A percentile compares a stretch with the other conserved stretches of the same genome.
phyloP scores from a whole-genome alignment of 1,140 invertebrate genomes.

The Babylonia areolata region DNA sequence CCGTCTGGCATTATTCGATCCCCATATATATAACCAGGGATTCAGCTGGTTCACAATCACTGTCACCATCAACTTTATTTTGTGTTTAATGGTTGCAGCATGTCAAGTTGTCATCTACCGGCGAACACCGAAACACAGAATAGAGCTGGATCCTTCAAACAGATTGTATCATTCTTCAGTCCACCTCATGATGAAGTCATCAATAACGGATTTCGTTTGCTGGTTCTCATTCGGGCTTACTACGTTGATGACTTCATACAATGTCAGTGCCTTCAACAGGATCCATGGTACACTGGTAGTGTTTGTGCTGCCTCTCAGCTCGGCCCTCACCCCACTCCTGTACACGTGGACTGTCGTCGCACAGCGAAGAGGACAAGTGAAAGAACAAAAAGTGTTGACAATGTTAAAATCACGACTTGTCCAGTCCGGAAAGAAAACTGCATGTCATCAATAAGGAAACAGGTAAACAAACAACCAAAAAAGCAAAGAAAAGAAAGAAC shows the following conservation, averaged over 20 bases:
- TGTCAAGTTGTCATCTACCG: not conserved
- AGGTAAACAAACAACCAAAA: too few species aligned
- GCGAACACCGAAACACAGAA: not conserved
- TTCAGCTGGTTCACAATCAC: not conserved
- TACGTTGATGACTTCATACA: not conserved
- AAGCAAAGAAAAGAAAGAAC: too few species aligned
- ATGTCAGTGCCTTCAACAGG: not conserved
- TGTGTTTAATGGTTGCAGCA: not conserved
- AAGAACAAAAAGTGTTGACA: not conserved
- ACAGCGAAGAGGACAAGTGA: not conserved
- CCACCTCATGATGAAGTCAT: not conserved
- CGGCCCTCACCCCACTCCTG: not conserved
- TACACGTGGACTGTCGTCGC: not conserved
- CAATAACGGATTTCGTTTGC: not conserved
- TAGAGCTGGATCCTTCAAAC: not conserved
- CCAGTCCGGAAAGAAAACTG: too few species aligned
- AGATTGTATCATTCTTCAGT: not conserved
- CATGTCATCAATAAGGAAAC: too few species aligned
- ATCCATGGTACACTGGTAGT: not conserved
- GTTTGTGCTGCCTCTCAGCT: not conserved
- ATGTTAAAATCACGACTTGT: not conserved
- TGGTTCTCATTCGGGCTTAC: not conserved
- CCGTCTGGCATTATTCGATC: not conserved
- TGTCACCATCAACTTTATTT: not conserved
- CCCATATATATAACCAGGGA: not conserved